Evolutionary conservation across 2,888 invertebrate species (phyloP).

Genomic region (Anthophora plumipes): DNA sequence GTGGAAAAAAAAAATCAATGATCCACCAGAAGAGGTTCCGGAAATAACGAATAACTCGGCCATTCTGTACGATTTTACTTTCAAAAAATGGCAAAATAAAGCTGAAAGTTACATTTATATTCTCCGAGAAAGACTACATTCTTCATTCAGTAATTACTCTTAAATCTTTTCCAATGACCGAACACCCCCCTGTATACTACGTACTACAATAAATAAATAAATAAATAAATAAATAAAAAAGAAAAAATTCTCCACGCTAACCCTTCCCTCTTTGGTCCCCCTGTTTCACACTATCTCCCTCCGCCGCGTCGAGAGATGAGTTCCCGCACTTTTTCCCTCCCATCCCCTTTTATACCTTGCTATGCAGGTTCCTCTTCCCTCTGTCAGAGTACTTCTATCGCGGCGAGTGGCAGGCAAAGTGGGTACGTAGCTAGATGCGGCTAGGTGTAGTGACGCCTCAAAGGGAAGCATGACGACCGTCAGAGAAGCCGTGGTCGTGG

Average conservation of each 20-base stretch:
- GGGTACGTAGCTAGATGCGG: conserved; percentile 71
- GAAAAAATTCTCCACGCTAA: not conserved
- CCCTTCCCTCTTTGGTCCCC: not conserved
- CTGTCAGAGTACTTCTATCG: conserved; percentile 68
- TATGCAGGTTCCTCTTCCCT: not conserved
- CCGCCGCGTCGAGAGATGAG: not conserved
- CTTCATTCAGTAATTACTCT: too few relatives aligned
- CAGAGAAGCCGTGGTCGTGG: conserved; percentile 53
- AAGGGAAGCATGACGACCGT: conserved; percentile 54
- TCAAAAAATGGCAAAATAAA: too few relatives aligned
- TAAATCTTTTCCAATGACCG: too few relatives aligned
- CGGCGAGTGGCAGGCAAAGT: conserved; percentile 74
- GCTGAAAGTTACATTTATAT: too few relatives aligned
- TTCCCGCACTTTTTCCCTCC: not conserved
- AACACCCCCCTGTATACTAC: too few relatives aligned
- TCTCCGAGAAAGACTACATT: too few relatives aligned
- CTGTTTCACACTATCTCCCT: conserved; percentile 17
- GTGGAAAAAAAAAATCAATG: too few relatives aligned
- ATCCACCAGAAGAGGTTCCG: too few relatives aligned
- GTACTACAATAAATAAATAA: too few relatives aligned
- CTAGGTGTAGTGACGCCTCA: conserved; percentile 63
- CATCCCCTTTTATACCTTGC: not conserved
- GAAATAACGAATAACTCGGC: too few relatives aligned
- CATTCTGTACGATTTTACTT: too few relatives aligned
- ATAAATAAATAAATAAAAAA: too few relatives aligned